Base-by-base conservation (phyloP, 2,113 vertebrate species). In the Antidorcas marsupialis region DNA sequence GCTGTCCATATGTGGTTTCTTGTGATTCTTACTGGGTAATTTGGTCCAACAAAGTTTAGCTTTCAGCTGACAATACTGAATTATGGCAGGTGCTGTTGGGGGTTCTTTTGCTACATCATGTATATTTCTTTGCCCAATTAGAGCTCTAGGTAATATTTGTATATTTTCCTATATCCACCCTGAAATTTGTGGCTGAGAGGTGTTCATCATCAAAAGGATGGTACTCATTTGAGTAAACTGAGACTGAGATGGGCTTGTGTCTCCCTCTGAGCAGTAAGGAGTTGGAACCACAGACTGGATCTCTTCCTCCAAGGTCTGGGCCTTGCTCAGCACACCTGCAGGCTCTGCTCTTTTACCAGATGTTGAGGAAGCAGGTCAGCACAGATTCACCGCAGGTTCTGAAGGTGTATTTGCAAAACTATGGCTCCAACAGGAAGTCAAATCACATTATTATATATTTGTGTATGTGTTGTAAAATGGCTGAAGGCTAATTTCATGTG, bases 121-220 rank as follows among this genome's bases (percentile, higher is more conserved):
- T 83, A 92, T 95, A 60, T 2, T 78, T 94, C 60, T 98, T 97
- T 98, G 90, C 76, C 91, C 52, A 98, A 53, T 97, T 88, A 98
- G 93, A 96, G 52, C 10, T 97, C 60, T 88, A 91, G 97, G 21
- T 92, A 97, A 83, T 97, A 92, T 96, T 96, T 95, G 87, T 91
- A 79, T 95, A 78, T 12, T 62, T 97, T 98, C 88, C 91, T 97
- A 96, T 96, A 76, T 76, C 23, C 23, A 27, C 36, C 23, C 23
- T 76, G 36, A 25, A 27, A 76, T 76, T 27, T 43, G 71, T 76
- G 23, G 71, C 39, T 76, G 71, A 43, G 71, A 14, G 39, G 23
- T 14, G 39, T 43, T 76, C 36, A 76, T 43, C 39, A 27, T 76
- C 71, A 25, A 27, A 76, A 71, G 12, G 39, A 16, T 76, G 39